Evolutionary conservation across 2,888 invertebrate genomes (phyloP).

Genomic region (Drosophila multiciliata): DNA sequence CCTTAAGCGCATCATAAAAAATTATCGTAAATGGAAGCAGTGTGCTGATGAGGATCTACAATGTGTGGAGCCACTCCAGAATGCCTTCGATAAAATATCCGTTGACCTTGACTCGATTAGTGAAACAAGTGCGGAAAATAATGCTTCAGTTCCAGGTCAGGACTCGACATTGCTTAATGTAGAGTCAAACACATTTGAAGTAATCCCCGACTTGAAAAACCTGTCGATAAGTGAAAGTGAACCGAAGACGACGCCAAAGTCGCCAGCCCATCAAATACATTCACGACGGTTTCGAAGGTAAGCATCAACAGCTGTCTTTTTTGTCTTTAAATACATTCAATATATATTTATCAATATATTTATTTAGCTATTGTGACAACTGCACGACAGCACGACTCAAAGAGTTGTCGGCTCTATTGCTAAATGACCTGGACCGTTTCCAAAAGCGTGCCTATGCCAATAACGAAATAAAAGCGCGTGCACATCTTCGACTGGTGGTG

Average conservation of each 20-base stretch:
- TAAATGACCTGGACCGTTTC: constrained; percentile 87
- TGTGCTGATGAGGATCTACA: not conserved
- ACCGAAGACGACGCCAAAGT: not conserved
- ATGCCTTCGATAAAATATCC: not conserved
- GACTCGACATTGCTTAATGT: not conserved
- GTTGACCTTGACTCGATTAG: not conserved
- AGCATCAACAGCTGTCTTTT: constrained; percentile 10
- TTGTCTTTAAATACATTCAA: not conserved
- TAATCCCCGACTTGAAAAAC: constrained; percentile 3
- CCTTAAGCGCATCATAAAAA: constrained; percentile 68
- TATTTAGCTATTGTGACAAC: constrained; percentile 87
- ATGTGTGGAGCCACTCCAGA: constrained; percentile 1
- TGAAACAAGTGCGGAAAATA: not conserved
- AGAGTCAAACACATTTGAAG: not conserved
- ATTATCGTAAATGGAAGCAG: constrained; percentile 53
- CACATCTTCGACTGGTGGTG: constrained; percentile 87
- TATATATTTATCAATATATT: not conserved
- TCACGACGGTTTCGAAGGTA: constrained; percentile 81
- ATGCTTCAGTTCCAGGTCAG: not conserved
- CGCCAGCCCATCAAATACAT: constrained; percentile 46
- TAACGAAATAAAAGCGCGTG: constrained; percentile 87
- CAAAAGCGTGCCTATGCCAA: constrained; percentile 87
- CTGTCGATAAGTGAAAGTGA: constrained; percentile 1
- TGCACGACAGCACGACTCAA: constrained; percentile 86
- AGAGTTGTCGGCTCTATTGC: constrained; percentile 85